Evolutionary conservation across 2,113 vertebrate genomes (phyloP).

Genomic region (Anoura caudifer): DNA sequence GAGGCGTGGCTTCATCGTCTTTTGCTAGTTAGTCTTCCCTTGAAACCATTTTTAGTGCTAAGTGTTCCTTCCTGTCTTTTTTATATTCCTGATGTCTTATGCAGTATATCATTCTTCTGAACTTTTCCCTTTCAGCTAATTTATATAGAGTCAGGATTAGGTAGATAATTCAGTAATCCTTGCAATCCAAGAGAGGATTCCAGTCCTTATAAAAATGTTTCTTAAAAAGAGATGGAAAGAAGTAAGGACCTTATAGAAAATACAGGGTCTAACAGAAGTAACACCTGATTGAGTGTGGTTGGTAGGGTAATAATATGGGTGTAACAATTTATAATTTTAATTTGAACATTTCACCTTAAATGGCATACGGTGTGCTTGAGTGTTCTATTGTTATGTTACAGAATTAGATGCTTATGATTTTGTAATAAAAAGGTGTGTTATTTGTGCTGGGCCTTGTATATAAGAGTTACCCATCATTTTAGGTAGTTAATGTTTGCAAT

Average conservation of each 20-base stretch:
- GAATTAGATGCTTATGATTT: too few species aligned
- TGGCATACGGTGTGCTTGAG: too few species aligned
- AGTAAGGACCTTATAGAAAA: not conserved
- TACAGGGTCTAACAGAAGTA: too few species aligned
- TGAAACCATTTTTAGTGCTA: slow-evolving; percentile 1
- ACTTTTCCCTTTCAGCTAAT: not conserved
- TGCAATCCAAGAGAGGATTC: not conserved
- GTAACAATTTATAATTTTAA: too few species aligned
- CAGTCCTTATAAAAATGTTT: not conserved
- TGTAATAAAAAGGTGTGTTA: too few species aligned
- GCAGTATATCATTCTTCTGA: not conserved
- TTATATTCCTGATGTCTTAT: not conserved
- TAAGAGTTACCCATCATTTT: not conserved
- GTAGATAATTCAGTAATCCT: not conserved
- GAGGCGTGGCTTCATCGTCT: not conserved
- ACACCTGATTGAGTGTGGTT: too few species aligned
- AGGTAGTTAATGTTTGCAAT: not conserved
- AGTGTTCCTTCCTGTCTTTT: not conserved
- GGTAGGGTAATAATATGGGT: too few species aligned
- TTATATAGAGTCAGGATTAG: not conserved
- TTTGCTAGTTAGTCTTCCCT: not conserved
- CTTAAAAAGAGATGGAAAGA: not conserved
- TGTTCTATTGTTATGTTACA: too few species aligned
- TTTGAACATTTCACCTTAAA: too few species aligned
- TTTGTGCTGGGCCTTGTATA: too few species aligned